phyloP scores from a whole-genome alignment of 2,888 invertebrate species.

The Mechanitis mazaeus region DNA sequence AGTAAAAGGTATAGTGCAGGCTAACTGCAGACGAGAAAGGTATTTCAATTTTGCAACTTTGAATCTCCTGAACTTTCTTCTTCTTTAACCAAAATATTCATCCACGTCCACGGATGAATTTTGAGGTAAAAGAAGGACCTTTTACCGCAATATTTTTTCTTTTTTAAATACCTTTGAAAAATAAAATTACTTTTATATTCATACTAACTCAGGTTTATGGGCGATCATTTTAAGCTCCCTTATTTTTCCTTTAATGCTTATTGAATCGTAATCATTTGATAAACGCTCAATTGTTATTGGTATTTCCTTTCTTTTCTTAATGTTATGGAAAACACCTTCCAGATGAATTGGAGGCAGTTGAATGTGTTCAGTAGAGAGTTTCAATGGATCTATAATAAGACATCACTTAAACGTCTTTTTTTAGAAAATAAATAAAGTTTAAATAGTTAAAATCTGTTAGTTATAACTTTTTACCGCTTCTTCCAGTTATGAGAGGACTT shows the following conservation, averaged over 20 bases:
- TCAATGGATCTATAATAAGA: slow-evolving; percentile 30
- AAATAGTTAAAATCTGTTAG: neutral
- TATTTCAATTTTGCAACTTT: too few species aligned
- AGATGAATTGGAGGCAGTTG: slow-evolving; percentile 55
- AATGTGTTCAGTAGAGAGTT: slow-evolving; percentile 28
- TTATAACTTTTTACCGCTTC: slow-evolving; percentile 40
- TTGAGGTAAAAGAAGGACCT: too few species aligned
- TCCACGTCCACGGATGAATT: too few species aligned
- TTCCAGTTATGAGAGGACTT: slow-evolving; percentile 43
- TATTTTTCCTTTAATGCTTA: slow-evolving; percentile 56
- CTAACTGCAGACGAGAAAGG: too few species aligned
- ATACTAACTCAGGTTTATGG: slow-evolving; percentile 24
- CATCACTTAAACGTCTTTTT: slow-evolving; percentile 1
- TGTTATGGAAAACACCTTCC: slow-evolving; percentile 37
- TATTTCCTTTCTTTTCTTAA: slow-evolving; percentile 18
- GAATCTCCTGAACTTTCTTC: too few species aligned
- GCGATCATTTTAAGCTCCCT: slow-evolving; percentile 50
- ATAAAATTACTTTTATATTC: too few species aligned
- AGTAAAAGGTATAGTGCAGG: too few species aligned
- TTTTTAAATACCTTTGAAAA: too few species aligned
- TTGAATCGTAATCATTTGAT: slow-evolving; percentile 33
- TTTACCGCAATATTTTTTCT: too few species aligned
- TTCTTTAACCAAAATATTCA: too few species aligned
- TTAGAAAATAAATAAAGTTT: neutral
- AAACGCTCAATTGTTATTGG: slow-evolving; percentile 1